Evolutionary conservation across 2,113 vertebrate genomes (phyloP).

Genomic region (Mugil cephalus): DNA sequence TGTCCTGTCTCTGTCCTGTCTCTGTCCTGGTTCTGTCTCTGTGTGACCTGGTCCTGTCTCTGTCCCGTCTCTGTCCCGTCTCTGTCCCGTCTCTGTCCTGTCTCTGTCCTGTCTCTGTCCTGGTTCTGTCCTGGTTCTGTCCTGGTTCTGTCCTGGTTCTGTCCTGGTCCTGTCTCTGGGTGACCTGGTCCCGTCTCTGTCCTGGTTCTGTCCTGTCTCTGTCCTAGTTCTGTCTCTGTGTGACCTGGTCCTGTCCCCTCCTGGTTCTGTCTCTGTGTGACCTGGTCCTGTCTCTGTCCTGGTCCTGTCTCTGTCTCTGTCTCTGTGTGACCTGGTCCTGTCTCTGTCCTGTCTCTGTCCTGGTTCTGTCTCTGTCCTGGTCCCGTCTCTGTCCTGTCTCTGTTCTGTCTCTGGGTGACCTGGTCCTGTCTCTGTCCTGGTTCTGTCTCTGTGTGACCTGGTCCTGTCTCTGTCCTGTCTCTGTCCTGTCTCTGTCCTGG

Average conservation of each 20-base stretch:
- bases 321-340: no score
- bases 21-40: no score
- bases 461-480: background rate
- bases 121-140: constrained; percentile 50
- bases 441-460: no score
- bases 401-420: no score
- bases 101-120: background rate
- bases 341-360: background rate
- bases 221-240: no score
- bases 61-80: background rate
- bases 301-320: no score
- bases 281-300: no score
- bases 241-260: background rate
- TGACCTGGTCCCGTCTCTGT: background rate
- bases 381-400: background rate
- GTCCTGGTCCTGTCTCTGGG: no score
- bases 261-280: constrained; percentile 52
- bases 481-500: constrained; percentile 49
- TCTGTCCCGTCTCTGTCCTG: no score
- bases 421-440: constrained; percentile 47
- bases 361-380: no score
- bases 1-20: constrained; percentile 48
- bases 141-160: no score
- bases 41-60: background rate
- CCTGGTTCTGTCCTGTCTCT: constrained; percentile 30